phyloP scores from a whole-genome alignment of 2,113 vertebrate genomes.

The Rhynchopsitta pachyrhyncha region DNA sequence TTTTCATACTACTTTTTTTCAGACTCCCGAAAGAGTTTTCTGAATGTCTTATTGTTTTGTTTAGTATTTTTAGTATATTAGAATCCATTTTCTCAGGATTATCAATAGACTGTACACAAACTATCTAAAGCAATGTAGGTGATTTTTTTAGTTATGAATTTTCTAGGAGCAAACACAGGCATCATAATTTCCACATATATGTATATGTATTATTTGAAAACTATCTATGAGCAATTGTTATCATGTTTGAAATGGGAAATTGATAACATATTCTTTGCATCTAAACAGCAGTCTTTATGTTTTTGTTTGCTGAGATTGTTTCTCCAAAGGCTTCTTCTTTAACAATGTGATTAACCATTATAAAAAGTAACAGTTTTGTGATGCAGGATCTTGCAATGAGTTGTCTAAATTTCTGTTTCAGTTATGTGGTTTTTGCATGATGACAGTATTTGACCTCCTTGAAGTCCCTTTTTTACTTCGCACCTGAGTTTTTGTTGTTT shows the following conservation, averaged over 20 bases:
- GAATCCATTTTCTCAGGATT: neutral
- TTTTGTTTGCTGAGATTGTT: neutral
- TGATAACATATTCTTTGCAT: neutral
- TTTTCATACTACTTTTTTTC: neutral
- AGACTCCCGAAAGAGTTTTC: neutral
- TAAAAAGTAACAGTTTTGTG: neutral
- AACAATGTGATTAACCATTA: neutral
- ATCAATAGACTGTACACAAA: neutral
- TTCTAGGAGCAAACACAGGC: neutral
- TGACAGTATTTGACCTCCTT: neutral
- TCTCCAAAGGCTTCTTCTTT: neutral
- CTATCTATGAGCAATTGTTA: neutral
- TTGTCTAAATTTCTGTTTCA: neutral
- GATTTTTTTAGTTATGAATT: neutral
- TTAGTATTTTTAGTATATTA: neutral
- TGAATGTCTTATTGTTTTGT: neutral
- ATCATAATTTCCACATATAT: neutral
- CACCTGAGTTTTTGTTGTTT: neutral
- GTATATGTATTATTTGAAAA: neutral
- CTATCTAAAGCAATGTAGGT: rapidly evolving
- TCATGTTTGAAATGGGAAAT: neutral
- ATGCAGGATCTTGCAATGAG: neutral
- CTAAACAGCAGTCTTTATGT: neutral
- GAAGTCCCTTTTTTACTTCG: neutral
- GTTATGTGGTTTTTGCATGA: neutral